A percentile compares a stretch with the other conserved stretches of the same genome.
Evolutionary conservation across 2,797 vertebrate species (phyloP).

Genomic region (Danio choprae): DNA sequence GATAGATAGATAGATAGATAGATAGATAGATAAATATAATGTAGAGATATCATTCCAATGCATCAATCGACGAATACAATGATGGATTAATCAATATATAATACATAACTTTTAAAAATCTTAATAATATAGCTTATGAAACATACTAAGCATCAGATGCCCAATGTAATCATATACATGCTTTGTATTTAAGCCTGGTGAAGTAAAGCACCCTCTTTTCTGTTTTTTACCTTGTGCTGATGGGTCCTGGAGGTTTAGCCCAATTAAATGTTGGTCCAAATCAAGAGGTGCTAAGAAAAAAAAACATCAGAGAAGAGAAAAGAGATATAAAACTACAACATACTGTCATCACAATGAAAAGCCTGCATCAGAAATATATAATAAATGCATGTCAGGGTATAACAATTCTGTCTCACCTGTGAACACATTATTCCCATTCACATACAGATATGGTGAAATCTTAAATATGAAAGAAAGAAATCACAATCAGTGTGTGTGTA

Average conservation of each 20-base stretch:
- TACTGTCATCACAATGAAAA: not conserved
- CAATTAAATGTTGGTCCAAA: not conserved
- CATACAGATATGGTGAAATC: constrained; percentile 18
- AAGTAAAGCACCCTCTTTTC: not conserved
- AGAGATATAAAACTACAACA: not conserved
- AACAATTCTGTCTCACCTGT: constrained; percentile 28
- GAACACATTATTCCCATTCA: constrained; percentile 22
- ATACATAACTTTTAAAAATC: no score
- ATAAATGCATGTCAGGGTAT: not conserved
- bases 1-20: no score
- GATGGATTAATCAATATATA: no score
- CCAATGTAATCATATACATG: not conserved
- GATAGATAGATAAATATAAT: no score
- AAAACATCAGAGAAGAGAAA: not conserved
- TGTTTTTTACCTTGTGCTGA: constrained; percentile 1
- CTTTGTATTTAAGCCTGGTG: not conserved
- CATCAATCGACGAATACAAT: no score
- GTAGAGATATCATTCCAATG: no score
- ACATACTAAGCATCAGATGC: not conserved
- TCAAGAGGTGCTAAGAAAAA: not conserved
- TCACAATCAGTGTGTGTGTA: constrained; percentile 2
- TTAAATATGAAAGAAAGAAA: constrained; percentile 13
- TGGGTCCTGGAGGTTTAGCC: not conserved
- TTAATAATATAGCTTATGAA: no score
- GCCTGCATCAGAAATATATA: not conserved